These are phyloP conservation scores for Nemopilema nomurai DNA, from an alignment of 30 jellyfish, hydroid and myxozoan genomes.

Conservation along the genomic window DNA sequence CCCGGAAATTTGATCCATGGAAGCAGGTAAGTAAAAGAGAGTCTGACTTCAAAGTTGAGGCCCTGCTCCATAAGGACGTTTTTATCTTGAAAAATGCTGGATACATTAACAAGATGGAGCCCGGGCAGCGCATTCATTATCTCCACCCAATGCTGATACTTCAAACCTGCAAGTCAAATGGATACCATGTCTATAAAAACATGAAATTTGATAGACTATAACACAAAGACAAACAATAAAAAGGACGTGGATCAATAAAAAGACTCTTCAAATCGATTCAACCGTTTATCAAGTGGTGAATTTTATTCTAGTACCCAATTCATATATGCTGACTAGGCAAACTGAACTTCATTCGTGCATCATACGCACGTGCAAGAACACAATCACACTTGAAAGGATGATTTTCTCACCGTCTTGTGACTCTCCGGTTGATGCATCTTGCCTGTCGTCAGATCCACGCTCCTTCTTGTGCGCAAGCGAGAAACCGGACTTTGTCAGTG, in stretches of 20 bases:
- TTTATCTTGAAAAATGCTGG: slow-evolving; percentile 40
- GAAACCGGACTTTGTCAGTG: slow-evolving; percentile 19
- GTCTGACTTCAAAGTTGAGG: slow-evolving; percentile 80
- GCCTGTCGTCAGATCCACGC: slow-evolving; percentile 11
- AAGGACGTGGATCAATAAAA: no score
- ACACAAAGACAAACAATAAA: no score
- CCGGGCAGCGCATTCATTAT: slow-evolving; percentile 83
- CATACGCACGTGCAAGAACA: background rate
- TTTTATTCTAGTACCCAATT: no score
- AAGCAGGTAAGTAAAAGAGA: slow-evolving; percentile 88
- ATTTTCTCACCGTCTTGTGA: slow-evolving; percentile 50
- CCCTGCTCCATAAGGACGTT: slow-evolving; percentile 74
- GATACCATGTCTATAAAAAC: no score
- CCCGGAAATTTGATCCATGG: slow-evolving; percentile 98
- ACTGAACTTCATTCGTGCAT: no score
- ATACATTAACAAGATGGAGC: slow-evolving; percentile 50
- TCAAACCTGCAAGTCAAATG: slow-evolving; percentile 81
- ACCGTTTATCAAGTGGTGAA: no score
- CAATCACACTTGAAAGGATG: background rate
- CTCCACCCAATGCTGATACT: slow-evolving; percentile 97
- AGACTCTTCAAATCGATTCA: no score
- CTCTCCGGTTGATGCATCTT: slow-evolving; percentile 19
- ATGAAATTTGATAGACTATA: no score
- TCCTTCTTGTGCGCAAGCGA: slow-evolving; percentile 16
- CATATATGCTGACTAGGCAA: no score